Base-by-base conservation (phyloP, 2,797 vertebrate genomes). In the Scomberomorus guttatus region DNA sequence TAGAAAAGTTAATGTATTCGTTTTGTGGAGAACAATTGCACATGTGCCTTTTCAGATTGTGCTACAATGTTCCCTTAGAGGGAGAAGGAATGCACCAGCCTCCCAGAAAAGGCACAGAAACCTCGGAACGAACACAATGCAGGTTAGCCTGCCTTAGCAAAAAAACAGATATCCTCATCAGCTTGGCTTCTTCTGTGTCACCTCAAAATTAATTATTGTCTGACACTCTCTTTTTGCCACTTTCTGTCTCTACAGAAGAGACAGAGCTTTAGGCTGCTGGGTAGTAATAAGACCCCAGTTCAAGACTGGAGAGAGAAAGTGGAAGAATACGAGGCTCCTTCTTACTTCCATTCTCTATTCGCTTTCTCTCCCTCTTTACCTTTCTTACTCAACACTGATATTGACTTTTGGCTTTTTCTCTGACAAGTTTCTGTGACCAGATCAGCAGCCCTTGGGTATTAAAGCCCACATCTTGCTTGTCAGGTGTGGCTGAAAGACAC, bases 391-490 rank as follows among this genome's bases (percentile, higher is more conserved):
- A 75, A 46, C 68, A 37, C 64, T 71, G 51, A 89, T 86, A 90
- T 85, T 79, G 80, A 82, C 88, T 83, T 87, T 67, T 72, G 63
- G 24, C 51, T 75, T 58, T 77, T 60, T 72, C 56, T 61, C 77
- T 84, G 80, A 87, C 81, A 88, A 59, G 74, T 83, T 81, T 81
- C 86, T 10, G 24, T 81, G 85, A 83, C 73, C 84, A 73, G 75
- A 81, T 87, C 61, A 18, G 81, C 74, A 84, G 82, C 86, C 79
- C 51, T 44, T 55, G 72, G 89, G 87, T 79, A 67, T 85, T 83
- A 77, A 83, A 89, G 74, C 74, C 78, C 51, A 80, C 79, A 77
- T 89, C 72, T 59, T 62, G 71, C 82, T 77, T 88, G 89, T 90
- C 90, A 89, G 87, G 77, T 82, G 60, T 55, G 51, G 82, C 69